These are phyloP conservation scores for Otis tarda DNA, from an alignment of 2,113 vertebrate genomes.

Conservation along the genomic window DNA sequence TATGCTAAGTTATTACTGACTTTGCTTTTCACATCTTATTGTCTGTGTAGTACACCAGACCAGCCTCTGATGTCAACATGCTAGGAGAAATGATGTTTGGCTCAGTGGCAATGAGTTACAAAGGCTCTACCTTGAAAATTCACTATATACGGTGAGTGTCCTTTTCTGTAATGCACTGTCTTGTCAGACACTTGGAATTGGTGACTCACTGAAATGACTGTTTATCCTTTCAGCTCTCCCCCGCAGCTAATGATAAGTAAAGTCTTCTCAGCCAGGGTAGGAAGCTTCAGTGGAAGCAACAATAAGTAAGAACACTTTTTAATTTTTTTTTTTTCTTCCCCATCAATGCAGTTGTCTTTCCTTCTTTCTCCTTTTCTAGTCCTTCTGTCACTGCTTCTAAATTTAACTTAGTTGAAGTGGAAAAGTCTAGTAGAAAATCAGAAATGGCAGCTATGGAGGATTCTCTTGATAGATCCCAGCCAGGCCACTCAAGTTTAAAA, in stretches of 20 bases:
- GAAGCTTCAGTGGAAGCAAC: constrained; percentile 84
- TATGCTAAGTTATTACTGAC: background rate
- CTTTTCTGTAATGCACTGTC: background rate
- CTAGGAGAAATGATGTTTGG: constrained; percentile 90
- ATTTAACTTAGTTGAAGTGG: background rate
- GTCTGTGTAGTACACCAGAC: constrained; percentile 79
- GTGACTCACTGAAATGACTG: constrained; percentile 26
- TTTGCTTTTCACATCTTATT: background rate
- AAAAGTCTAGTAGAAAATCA: background rate
- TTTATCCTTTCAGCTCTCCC: constrained; percentile 79
- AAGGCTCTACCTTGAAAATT: constrained; percentile 87
- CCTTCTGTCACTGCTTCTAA: background rate
- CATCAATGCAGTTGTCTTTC: background rate
- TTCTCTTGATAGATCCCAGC: background rate
- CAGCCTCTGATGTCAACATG: constrained; percentile 88
- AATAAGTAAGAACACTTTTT: constrained; percentile 77
- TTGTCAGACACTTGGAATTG: background rate
- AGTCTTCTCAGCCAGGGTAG: constrained; percentile 87
- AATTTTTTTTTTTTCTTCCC: background rate
- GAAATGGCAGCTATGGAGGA: background rate
- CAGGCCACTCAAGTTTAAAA: background rate
- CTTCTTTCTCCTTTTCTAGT: background rate
- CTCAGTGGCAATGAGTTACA: constrained; percentile 87
- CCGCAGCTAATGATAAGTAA: constrained; percentile 91
- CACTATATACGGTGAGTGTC: constrained; percentile 85